phyloP scores from a whole-genome alignment of 2,113 vertebrate genomes.

The Oophaga pumilio region DNA sequence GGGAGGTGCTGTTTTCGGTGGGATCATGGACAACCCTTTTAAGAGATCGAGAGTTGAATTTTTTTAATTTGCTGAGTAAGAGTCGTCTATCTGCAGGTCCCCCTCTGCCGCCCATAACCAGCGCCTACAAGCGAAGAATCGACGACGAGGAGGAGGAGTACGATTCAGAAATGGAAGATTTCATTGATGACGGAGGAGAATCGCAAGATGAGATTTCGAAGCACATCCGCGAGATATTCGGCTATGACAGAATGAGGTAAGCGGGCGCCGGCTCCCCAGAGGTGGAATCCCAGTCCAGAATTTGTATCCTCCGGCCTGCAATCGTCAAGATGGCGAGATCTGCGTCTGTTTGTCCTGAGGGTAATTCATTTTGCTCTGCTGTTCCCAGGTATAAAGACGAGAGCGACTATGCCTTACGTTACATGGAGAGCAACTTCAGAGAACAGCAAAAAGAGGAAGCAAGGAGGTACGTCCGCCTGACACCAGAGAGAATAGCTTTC shows the following conservation, averaged over 20 bases:
- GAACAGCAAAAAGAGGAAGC: constrained; percentile 97
- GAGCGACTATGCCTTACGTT: constrained; percentile 96
- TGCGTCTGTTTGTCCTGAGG: not conserved
- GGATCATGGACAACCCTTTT: too few relatives aligned
- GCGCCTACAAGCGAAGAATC: constrained; percentile 75
- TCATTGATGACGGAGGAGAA: constrained; percentile 93
- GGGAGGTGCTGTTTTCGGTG: too few relatives aligned
- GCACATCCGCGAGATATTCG: constrained; percentile 96
- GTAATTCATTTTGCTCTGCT: not conserved
- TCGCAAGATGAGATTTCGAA: constrained; percentile 90
- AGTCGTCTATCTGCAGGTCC: constrained; percentile 65
- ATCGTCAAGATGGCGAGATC: too few relatives aligned
- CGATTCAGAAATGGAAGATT: constrained; percentile 98
- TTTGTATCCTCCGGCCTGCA: too few relatives aligned
- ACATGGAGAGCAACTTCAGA: constrained; percentile 97
- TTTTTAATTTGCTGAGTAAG: not conserved
- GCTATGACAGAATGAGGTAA: constrained; percentile 88
- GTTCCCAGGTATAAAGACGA: constrained; percentile 90
- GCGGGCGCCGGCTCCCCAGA: too few relatives aligned
- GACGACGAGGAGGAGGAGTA: constrained; percentile 90
- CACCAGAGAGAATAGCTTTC: not conserved
- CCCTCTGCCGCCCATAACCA: constrained; percentile 76
- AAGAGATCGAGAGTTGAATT: too few relatives aligned
- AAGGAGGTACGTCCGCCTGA: constrained; percentile 78
- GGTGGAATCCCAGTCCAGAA: too few relatives aligned